These are phyloP conservation scores for Andrena bucephala DNA, from an alignment of 2,888 invertebrate species.

Conservation along the genomic window DNA sequence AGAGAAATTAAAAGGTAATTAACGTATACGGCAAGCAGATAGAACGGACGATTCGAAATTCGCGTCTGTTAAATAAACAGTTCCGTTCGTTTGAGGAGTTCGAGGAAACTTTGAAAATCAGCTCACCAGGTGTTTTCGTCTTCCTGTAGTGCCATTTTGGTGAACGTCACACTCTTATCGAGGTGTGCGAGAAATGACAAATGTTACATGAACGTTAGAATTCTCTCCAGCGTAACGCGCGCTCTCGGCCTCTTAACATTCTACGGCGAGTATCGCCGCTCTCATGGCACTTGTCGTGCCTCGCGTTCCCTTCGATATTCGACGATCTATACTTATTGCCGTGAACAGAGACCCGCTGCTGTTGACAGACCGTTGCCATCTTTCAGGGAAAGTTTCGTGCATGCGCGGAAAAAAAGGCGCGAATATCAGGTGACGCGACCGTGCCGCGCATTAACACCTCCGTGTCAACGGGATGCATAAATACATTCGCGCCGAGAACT, in stretches of 20 bases:
- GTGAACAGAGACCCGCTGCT: constrained; percentile 62
- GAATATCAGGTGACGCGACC: constrained; percentile 25
- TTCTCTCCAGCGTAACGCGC: constrained; percentile 30
- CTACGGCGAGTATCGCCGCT: constrained; percentile 35
- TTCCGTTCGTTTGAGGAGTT: neutral
- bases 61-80: neutral
- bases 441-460: neutral
- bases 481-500: neutral
- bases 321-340: constrained; percentile 47
- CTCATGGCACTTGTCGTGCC: constrained; percentile 41
- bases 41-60: neutral
- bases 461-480: neutral
- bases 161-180: constrained; percentile 69
- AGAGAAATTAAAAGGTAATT: neutral
- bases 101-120: constrained; percentile 18
- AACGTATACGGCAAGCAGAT: neutral
- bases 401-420: constrained; percentile 50
- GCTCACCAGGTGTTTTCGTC: constrained; percentile 88
- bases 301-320: constrained; percentile 41
- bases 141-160: constrained; percentile 87
- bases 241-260: constrained; percentile 54
- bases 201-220: constrained; percentile 48
- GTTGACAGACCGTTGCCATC: constrained; percentile 75
- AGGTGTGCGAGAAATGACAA: constrained; percentile 33
- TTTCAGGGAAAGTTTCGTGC: constrained; percentile 62